Conservation (phyloP, 2,888 invertebrate species). For the Lasioglossum malachurum region DNA sequence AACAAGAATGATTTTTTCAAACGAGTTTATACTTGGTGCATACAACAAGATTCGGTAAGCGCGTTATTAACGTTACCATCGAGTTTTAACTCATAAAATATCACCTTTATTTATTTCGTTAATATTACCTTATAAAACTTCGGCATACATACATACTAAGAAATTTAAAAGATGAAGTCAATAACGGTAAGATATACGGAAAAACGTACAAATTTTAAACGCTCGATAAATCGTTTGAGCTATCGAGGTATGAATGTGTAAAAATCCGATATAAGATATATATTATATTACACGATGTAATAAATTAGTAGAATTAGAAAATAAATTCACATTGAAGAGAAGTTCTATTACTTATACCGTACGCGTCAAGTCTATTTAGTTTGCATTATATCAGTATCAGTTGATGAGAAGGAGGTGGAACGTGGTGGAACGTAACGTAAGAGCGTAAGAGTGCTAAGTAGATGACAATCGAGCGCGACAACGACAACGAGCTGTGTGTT, state of each 20-base stretch:
- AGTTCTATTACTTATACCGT: not conserved
- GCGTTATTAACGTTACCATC: not conserved
- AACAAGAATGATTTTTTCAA: not conserved
- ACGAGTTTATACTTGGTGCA: not conserved
- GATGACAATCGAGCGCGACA: constrained; percentile 32
- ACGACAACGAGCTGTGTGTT: constrained; percentile 22
- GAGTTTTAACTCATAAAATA: not conserved
- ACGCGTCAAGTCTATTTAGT: constrained; percentile 42
- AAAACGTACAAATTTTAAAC: not conserved
- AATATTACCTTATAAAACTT: not conserved
- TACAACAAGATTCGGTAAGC: not conserved
- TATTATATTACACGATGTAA: not conserved
- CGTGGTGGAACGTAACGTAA: not conserved
- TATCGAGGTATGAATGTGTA: not conserved
- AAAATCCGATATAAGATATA: not conserved
- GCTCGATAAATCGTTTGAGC: not conserved
- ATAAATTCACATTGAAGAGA: not conserved
- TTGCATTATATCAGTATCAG: constrained; percentile 43
- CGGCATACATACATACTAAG: not conserved
- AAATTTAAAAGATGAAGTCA: not conserved
- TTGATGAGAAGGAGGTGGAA: constrained; percentile 51
- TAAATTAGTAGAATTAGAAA: not conserved
- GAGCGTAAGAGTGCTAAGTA: constrained; percentile 3
- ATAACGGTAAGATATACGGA: not conserved
- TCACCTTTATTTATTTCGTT: not conserved